A percentile compares a stretch with the other conserved stretches of the same genome.
phyloP scores from a whole-genome alignment of 2,113 vertebrate genomes.

The Australoheros scitulus region DNA sequence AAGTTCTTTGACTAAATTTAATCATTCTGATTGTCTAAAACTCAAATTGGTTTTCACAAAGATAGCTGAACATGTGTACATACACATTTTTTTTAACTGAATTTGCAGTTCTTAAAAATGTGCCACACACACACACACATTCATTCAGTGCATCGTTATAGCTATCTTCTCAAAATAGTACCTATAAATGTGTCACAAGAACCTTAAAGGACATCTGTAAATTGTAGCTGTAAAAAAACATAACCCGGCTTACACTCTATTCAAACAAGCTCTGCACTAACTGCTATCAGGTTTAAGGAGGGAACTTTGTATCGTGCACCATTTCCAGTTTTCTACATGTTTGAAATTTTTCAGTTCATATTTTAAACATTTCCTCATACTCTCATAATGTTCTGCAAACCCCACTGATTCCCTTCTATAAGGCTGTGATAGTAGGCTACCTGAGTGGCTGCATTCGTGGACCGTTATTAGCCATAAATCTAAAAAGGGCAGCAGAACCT shows the following conservation, averaged over 20 bases:
- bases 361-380: neutral
- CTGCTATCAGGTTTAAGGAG: conserved; percentile 9
- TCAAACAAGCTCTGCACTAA: neutral
- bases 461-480: conserved; percentile 72
- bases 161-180: neutral
- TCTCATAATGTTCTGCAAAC: conserved; percentile 31
- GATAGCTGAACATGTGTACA: neutral
- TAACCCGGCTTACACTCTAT: neutral
- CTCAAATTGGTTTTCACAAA: neutral
- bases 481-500: conserved; percentile 46
- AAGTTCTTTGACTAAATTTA: fast-evolving
- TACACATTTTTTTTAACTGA: too few species aligned
- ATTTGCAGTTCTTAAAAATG: neutral
- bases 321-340: conserved; percentile 8
- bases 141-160: neutral
- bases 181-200: neutral
- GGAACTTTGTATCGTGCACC: neutral
- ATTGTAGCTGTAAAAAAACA: neutral
- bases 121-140: too few species aligned
- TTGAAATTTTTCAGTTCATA: conserved; percentile 18
- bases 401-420: conserved; percentile 23
- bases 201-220: neutral
- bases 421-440: conserved; percentile 36
- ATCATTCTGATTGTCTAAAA: neutral
- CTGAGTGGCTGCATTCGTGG: conserved; percentile 42